Conservation (phyloP, 2,888 invertebrate genomes). For the Linnaemya tessellans region DNA sequence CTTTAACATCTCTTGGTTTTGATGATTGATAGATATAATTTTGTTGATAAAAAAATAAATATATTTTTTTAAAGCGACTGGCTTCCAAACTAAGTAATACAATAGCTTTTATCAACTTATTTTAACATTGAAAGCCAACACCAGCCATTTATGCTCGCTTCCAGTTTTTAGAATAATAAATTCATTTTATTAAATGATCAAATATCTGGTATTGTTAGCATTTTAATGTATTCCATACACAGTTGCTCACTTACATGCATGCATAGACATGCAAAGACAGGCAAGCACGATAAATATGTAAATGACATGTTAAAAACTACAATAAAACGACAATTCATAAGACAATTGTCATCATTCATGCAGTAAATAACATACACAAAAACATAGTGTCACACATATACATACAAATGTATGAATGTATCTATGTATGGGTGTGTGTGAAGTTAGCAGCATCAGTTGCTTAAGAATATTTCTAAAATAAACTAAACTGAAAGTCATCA, state of each 20-base stretch:
- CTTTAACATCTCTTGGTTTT: too few relatives aligned
- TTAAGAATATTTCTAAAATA: not conserved
- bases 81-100: too few relatives aligned
- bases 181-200: not conserved
- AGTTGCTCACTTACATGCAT: not conserved
- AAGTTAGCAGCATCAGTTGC: slow-evolving; percentile 3
- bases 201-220: not conserved
- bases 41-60: too few relatives aligned
- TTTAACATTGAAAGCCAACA: too few relatives aligned
- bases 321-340: slow-evolving; percentile 11
- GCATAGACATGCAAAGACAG: not conserved
- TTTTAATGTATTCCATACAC: too few relatives aligned
- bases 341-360: slow-evolving; percentile 14
- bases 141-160: not conserved
- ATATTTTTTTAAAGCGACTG: too few relatives aligned
- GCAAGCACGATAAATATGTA: not conserved
- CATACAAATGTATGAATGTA: not conserved
- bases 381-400: not conserved
- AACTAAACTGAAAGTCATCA: not conserved
- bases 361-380: not conserved
- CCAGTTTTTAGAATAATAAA: not conserved
- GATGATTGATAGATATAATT: too few relatives aligned
- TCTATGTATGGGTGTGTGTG: not conserved
- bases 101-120: too few relatives aligned
- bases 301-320: not conserved